A percentile compares a stretch with the other conserved stretches of the same genome.
Conservation (phyloP, 2,888 invertebrate genomes). For the Pseudeuparius sepicola region DNA sequence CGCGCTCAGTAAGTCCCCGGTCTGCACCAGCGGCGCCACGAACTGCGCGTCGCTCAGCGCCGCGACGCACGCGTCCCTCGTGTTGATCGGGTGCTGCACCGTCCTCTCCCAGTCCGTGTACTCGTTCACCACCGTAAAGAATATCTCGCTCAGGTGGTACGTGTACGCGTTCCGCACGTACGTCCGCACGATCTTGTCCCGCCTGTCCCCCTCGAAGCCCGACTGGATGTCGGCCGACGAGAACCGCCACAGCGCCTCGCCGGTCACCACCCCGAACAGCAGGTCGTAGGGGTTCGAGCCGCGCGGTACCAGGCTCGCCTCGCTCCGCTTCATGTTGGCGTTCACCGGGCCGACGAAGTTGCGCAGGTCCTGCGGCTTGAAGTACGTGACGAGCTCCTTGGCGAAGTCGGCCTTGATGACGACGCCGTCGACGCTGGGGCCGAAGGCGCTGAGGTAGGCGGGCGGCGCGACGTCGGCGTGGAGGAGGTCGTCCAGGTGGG, state of each 20-base stretch:
- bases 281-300: constrained; percentile 67
- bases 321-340: constrained; percentile 51
- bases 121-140: constrained; percentile 91
- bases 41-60: constrained; percentile 91
- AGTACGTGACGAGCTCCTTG: constrained; percentile 65
- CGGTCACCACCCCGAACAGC: constrained; percentile 83
- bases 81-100: constrained; percentile 80
- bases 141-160: constrained; percentile 93
- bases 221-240: constrained; percentile 72
- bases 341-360: constrained; percentile 52
- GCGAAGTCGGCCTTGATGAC: constrained; percentile 84
- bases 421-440: constrained; percentile 92
- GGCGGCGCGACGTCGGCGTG: constrained; percentile 69
- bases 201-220: constrained; percentile 78
- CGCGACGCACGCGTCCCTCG: constrained; percentile 79
- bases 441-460: constrained; percentile 77
- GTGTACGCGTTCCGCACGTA: constrained; percentile 92
- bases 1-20: constrained; percentile 69
- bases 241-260: constrained; percentile 88
- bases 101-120: constrained; percentile 97
- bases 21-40: constrained; percentile 81
- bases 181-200: constrained; percentile 80
- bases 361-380: constrained; percentile 54
- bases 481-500: constrained; percentile 62
- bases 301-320: constrained; percentile 47